Percentiles rank a stretch among this genome's conserved stretches.
These are phyloP conservation scores for Blastobasis adustella DNA, from an alignment of 2,888 invertebrate genomes.

Conservation along the genomic window DNA sequence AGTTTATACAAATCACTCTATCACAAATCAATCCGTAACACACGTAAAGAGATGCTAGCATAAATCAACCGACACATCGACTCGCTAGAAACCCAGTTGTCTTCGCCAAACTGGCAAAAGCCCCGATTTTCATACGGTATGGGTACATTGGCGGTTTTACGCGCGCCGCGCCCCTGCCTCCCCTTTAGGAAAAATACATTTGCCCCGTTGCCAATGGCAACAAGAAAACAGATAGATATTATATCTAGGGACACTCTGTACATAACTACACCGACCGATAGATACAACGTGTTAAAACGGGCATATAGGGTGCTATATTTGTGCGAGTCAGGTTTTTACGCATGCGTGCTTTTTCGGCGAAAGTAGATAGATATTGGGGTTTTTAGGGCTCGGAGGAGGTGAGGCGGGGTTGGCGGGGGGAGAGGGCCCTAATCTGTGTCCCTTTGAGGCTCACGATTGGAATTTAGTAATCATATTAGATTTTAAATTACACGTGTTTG, in stretches of 20 bases:
- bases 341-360: slow-evolving; percentile 66
- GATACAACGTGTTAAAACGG: slow-evolving; percentile 42
- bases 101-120: slow-evolving; percentile 1
- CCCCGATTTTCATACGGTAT: slow-evolving; percentile 12
- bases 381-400: slow-evolving; percentile 53
- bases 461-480: slow-evolving; percentile 74
- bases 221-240: slow-evolving; percentile 57
- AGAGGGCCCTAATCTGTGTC: slow-evolving; percentile 65
- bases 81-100: no score
- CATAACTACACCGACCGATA: slow-evolving; percentile 33
- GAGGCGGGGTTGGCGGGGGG: slow-evolving; percentile 28
- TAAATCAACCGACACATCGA: no score
- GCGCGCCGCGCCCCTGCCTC: slow-evolving; percentile 22
- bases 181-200: slow-evolving; percentile 47
- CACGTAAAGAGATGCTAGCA: no score
- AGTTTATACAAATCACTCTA: no score
- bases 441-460: slow-evolving; percentile 70
- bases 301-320: slow-evolving; percentile 47
- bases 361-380: slow-evolving; percentile 70
- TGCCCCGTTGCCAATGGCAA: slow-evolving; percentile 58
- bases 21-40: no score
- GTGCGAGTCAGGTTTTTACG: slow-evolving; percentile 65
- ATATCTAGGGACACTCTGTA: slow-evolving; percentile 47
- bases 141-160: slow-evolving; percentile 32
- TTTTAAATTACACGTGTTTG: slow-evolving; percentile 71